Conservation (phyloP, 2,888 invertebrate genomes). For the Clanis bilineata region DNA sequence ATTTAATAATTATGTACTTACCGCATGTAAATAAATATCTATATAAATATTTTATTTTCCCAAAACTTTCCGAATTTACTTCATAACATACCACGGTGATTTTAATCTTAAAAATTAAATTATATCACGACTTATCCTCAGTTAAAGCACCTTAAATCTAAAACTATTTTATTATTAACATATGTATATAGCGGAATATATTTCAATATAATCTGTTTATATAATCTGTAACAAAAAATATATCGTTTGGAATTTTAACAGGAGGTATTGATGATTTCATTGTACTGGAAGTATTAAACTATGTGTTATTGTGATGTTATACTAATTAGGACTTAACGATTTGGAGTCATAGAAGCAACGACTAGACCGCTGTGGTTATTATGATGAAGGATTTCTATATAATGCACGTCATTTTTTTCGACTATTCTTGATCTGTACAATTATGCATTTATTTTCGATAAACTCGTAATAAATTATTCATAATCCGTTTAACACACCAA, state of each 20-base stretch:
- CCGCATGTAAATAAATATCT: neutral
- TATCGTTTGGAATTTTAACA: conserved; percentile 72
- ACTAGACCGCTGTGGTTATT: conserved; percentile 42
- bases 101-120: conserved; percentile 47
- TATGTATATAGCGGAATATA: conserved; percentile 57
- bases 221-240: conserved; percentile 62
- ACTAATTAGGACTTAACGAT: conserved; percentile 24
- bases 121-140: conserved; percentile 73
- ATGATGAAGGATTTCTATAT: conserved; percentile 13
- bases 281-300: conserved; percentile 62
- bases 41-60: conserved; percentile 39
- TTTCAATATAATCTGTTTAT: conserved; percentile 60
- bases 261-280: conserved; percentile 64
- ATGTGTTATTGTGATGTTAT: conserved; percentile 68
- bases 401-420: conserved; percentile 17
- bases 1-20: neutral
- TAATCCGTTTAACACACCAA: neutral
- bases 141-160: conserved; percentile 76
- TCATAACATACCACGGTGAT: conserved; percentile 36
- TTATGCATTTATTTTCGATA: neutral
- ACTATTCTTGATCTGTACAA: neutral
- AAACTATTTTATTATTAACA: conserved; percentile 55
- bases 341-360: conserved; percentile 37
- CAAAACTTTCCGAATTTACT: conserved; percentile 43
- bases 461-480: neutral